phyloP scores from a whole-genome alignment of 2,113 vertebrate genomes.

The Furnarius figulus region DNA sequence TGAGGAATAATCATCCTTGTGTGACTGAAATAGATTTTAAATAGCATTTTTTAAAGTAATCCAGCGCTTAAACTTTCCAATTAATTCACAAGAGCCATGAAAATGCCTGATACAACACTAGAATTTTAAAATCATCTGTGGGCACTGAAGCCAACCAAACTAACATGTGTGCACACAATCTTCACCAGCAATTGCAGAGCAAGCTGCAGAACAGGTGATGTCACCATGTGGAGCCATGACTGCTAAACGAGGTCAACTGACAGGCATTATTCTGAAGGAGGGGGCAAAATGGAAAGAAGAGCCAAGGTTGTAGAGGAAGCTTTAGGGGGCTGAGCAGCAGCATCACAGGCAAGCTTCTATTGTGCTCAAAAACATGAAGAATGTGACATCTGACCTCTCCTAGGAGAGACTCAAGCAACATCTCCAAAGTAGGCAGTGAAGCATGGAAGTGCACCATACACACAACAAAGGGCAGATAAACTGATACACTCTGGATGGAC shows the following conservation, averaged over 20 bases:
- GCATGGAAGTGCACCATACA: not conserved
- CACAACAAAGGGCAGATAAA: not conserved
- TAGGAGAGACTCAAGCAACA: not conserved
- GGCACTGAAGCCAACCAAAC: not conserved
- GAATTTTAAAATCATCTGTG: not conserved
- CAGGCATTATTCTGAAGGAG: not conserved
- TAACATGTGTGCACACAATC: not conserved
- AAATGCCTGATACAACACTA: not conserved
- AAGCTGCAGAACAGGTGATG: slow-evolving; percentile 41
- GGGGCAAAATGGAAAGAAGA: not conserved
- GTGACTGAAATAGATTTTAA: not conserved
- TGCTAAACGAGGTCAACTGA: slow-evolving; percentile 37
- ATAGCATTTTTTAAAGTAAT: not conserved
- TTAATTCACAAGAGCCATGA: fast-evolving
- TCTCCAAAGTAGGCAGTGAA: not conserved
- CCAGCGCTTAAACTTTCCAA: not conserved
- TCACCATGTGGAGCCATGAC: slow-evolving; percentile 6
- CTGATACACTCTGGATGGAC: not conserved
- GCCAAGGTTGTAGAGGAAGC: not conserved
- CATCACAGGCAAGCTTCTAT: not conserved
- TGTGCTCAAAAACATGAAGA: slow-evolving; percentile 7
- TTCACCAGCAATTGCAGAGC: not conserved
- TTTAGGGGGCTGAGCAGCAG: slow-evolving; percentile 1
- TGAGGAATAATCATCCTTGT: not conserved
- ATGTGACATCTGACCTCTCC: slow-evolving; percentile 41